phyloP scores from a whole-genome alignment of 2,888 invertebrate genomes.

The Xanthorhoe designata region DNA sequence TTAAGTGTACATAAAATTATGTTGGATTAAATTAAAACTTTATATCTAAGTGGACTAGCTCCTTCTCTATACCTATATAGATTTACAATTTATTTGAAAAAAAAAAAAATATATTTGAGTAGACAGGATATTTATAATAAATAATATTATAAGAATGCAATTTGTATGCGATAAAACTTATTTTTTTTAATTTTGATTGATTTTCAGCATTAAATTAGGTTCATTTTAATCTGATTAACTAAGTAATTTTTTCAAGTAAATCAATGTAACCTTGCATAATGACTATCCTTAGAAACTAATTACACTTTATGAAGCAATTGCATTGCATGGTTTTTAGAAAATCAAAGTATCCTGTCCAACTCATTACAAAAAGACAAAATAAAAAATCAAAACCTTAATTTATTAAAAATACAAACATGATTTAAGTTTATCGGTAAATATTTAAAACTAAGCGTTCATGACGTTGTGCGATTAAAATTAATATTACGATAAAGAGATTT shows the following conservation, averaged over 20 bases:
- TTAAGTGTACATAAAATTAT: conserved; percentile 54
- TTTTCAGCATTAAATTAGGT: background rate
- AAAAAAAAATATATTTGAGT: conserved; percentile 1
- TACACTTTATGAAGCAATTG: background rate
- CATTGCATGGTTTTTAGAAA: background rate
- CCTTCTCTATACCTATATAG: conserved; percentile 70
- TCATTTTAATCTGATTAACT: background rate
- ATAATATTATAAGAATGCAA: too few relatives aligned
- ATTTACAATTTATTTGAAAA: conserved; percentile 34
- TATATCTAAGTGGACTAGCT: conserved; percentile 78
- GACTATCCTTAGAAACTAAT: background rate
- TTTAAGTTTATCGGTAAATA: conserved; percentile 59
- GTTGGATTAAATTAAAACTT: conserved; percentile 71
- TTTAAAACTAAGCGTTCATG: conserved; percentile 66
- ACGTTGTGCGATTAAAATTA: conserved; percentile 66
- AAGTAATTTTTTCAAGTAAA: background rate
- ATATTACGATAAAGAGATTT: conserved; percentile 29
- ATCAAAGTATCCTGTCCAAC: conserved; percentile 4
- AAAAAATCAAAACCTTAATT: conserved; percentile 59
- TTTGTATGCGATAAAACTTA: too few relatives aligned
- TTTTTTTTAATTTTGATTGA: background rate
- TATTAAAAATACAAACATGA: conserved; percentile 50
- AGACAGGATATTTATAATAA: conserved; percentile 3
- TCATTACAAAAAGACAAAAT: conserved; percentile 43
- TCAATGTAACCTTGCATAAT: background rate